Percentiles rank a stretch among this genome's conserved stretches.
These are phyloP conservation scores for Cheilosia scutellata DNA, from an alignment of 2,888 invertebrate species.

Conservation along the genomic window DNA sequence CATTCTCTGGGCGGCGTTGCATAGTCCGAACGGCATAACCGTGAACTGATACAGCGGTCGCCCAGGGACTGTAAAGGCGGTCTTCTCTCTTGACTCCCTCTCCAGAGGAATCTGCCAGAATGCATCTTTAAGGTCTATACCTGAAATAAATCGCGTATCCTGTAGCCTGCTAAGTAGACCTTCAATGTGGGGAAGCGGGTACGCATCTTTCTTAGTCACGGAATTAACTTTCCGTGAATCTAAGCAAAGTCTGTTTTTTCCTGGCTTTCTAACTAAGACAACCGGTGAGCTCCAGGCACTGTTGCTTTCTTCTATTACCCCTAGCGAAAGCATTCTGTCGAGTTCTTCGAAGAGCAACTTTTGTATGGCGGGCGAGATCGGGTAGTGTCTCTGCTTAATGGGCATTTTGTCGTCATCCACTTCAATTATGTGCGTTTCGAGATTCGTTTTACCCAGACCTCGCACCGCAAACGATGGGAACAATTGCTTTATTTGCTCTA, in stretches of 20 bases:
- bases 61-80: constrained; percentile 16
- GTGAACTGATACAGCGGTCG: too few species aligned
- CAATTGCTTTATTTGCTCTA: constrained; percentile 2
- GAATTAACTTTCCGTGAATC: constrained; percentile 61
- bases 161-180: neutral
- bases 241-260: constrained; percentile 9
- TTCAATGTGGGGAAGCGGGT: constrained; percentile 1
- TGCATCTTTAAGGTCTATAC: neutral
- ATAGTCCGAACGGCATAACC: constrained; percentile 1
- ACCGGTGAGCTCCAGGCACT: neutral
- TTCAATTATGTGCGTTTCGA: neutral
- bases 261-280: neutral
- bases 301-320: neutral
- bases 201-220: constrained; percentile 54
- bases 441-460: constrained; percentile 14
- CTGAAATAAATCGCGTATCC: neutral
- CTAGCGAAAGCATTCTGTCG: constrained; percentile 77
- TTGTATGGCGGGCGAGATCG: constrained; percentile 9
- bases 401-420: neutral
- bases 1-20: constrained; percentile 29
- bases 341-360: constrained; percentile 42
- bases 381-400: constrained; percentile 18
- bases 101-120: constrained; percentile 1
- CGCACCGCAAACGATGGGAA: neutral
- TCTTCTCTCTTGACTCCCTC: constrained; percentile 9